These are phyloP conservation scores for Drosophila sulfurigaster DNA, from an alignment of 1,140 invertebrate genomes.

Conservation along the genomic window DNA sequence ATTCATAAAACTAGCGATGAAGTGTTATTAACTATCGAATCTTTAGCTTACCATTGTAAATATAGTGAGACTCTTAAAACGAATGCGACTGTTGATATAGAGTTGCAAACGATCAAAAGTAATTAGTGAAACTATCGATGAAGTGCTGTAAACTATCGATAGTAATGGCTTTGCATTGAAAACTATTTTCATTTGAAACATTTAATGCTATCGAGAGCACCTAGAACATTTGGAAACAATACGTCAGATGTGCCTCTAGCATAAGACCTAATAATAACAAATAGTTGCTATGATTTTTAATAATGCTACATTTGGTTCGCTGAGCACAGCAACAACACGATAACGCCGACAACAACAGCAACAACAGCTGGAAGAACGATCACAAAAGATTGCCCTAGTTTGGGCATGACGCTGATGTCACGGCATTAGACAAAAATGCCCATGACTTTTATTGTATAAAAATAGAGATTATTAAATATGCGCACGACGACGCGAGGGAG, in stretches of 20 bases:
- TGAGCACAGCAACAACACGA: conserved; percentile 20
- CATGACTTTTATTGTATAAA: conserved; percentile 33
- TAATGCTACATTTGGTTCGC: conserved; percentile 34
- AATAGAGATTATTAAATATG: conserved; percentile 26
- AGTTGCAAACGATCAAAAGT: no score
- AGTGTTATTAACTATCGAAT: no score
- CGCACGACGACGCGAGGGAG: not conserved
- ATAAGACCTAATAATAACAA: conserved; percentile 4
- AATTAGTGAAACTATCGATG: no score
- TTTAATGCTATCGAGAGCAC: not conserved
- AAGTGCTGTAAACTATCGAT: no score
- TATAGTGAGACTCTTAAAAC: no score
- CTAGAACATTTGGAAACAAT: not conserved
- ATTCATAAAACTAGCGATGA: no score
- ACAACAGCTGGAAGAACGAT: conserved; percentile 19
- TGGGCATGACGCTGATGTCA: conserved; percentile 32
- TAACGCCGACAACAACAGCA: conserved; percentile 6
- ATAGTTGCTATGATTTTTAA: conserved; percentile 16
- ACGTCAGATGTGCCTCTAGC: not conserved
- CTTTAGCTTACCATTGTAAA: no score
- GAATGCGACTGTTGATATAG: no score
- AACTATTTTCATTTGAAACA: no score
- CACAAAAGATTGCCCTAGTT: conserved; percentile 48
- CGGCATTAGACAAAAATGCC: conserved; percentile 30
- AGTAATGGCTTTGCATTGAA: no score